Evolutionary conservation across 2,113 vertebrate genomes (phyloP).

Genomic region (Muntiacus muntjak): DNA sequence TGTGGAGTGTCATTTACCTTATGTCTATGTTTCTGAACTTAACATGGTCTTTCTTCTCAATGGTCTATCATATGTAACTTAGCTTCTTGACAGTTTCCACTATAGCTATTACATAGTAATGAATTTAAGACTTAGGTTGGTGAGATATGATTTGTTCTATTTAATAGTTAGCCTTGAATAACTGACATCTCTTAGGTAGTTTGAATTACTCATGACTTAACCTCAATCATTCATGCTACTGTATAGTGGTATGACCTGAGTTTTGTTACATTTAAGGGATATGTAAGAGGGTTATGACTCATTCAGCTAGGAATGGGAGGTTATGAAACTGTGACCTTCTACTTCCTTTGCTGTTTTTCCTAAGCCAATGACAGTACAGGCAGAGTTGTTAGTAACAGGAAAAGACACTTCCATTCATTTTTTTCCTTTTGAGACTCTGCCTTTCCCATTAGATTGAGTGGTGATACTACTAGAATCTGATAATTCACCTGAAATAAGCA

Average conservation of each 20-base stretch:
- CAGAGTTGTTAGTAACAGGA: neutral
- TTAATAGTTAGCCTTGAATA: constrained; percentile 6
- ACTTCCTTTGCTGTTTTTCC: neutral
- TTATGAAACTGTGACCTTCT: neutral
- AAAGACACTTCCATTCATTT: neutral
- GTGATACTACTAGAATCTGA: neutral
- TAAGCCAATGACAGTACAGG: neutral
- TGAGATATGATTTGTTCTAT: neutral
- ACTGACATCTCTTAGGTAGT: neutral
- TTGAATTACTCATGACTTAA: neutral
- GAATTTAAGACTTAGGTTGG: neutral
- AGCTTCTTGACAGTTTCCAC: neutral
- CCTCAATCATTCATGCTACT: neutral
- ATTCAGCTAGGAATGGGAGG: neutral
- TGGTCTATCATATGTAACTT: neutral
- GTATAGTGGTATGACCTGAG: neutral
- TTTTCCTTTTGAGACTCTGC: neutral
- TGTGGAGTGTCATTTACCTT: neutral
- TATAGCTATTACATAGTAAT: neutral
- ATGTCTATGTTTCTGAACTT: neutral
- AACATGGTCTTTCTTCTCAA: neutral
- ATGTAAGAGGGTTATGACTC: neutral
- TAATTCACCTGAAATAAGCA: neutral
- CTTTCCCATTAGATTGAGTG: neutral
- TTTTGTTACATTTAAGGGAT: neutral